Evolutionary conservation across 2,888 invertebrate species (phyloP).

Genomic region (Hemithea aestivaria): DNA sequence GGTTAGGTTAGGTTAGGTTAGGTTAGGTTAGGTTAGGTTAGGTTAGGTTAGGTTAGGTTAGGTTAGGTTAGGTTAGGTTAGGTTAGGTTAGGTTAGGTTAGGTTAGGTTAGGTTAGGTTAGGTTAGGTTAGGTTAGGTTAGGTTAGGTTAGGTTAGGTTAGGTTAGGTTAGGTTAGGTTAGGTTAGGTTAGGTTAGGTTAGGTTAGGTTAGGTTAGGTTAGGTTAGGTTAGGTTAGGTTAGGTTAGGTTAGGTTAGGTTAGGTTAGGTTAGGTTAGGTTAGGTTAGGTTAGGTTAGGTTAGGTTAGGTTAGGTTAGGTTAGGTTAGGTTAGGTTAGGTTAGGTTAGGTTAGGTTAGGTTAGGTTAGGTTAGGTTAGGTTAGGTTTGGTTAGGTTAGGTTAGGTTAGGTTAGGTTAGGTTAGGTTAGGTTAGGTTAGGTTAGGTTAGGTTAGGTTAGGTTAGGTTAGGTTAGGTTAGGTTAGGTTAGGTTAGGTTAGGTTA

Average conservation of each 20-base stretch:
- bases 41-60: constrained; percentile 32
- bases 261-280: constrained; percentile 28
- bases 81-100: constrained; percentile 29
- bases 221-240: constrained; percentile 29
- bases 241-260: constrained; percentile 29
- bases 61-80: constrained; percentile 32
- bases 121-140: constrained; percentile 29
- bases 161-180: constrained; percentile 30
- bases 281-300: constrained; percentile 29
- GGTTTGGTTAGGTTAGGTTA: constrained; percentile 26
- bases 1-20: constrained; percentile 31
- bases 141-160: constrained; percentile 29
- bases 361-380: constrained; percentile 31
- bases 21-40: constrained; percentile 32
- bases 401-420: constrained; percentile 25
- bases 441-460: constrained; percentile 19
- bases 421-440: constrained; percentile 23
- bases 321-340: constrained; percentile 31
- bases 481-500: constrained; percentile 26
- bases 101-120: constrained; percentile 30
- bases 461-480: constrained; percentile 24
- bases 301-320: constrained; percentile 28
- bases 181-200: constrained; percentile 24
- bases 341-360: constrained; percentile 25
- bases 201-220: constrained; percentile 22